Evolutionary conservation across 1,140 invertebrate genomes (phyloP), one percentile per base, ranked within the genome.

Genomic region (Cheumatopsyche charites): DNA sequence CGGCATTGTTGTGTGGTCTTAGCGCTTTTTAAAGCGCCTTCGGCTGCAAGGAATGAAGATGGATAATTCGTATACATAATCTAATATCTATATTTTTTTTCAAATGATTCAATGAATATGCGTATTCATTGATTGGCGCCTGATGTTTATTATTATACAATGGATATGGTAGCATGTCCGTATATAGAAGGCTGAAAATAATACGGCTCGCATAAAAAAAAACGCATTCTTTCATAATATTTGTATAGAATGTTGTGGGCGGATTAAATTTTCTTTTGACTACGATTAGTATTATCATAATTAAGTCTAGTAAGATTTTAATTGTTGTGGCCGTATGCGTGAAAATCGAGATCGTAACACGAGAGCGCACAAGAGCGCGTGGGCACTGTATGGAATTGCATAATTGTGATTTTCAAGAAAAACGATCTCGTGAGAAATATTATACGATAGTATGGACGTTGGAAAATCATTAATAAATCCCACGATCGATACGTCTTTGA

Each of bases 361-460:
- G 11, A 21, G 23, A 23, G 25, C 21, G 21, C 21, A 58, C 17
- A 21, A 23, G 25, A 25, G n/a, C 12, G 23, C 55, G 55, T 58
- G 19, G 55, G 55, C 55, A 6, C n/a, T n/a, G n/a, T 12, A 25
- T 12, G 9, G 55, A 25, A 25, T 58, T 58, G 55, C 55, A 58
- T 25, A 58, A 58, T 58, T 19, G 23, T 58, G 29, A 58, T 58
- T 58, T 25, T 12, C 21, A 19, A 25, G 55, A 58, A 58, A 58
- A 58, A 58, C 21, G 19, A 58, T 58, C 23, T 58, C 55, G 55
- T 58, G 55, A 25, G 55, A 58, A 58, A 58, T 55, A 55, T 58
- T 3, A 13, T 23, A 23, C 7, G 17, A 21, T 58, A 25, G 9
- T 23, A 23, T 6, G 17, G 12, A 23, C 55, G 55, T 58, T 13